Base-by-base conservation (phyloP, 2,113 vertebrate genomes). In the Limnothrissa miodon region DNA sequence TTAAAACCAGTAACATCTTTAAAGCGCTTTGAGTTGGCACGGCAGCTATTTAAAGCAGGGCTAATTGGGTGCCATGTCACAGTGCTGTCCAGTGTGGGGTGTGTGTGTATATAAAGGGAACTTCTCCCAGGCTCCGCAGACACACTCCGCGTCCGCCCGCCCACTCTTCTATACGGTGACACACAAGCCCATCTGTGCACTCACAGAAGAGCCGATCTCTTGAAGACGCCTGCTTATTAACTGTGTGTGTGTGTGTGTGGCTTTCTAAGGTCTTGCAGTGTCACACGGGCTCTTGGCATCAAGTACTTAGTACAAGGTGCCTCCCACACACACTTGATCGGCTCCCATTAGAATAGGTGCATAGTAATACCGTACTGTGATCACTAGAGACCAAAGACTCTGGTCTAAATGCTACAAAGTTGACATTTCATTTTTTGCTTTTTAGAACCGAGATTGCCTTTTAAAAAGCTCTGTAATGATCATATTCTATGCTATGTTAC, bases 191-290 rank as follows among this genome's bases (percentile, higher is more conserved):
- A 33, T 36, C 25, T 70, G 9, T 36, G 13, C 11, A 70, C 56
- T n/a, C 48, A 53, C 48, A 21, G n/a, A n/a, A 53, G 48, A 70
- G 11, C 11, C 36, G 62, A 36, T 81, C 29, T 81, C 11, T 39
- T 33, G 36, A 29, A 9, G 80, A 45, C 66, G 81, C 56, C 29
- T 66, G 19, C 4, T 53, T 19, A 56, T 19, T 23, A 21, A 23
- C 19, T 33, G 2, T 10, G 59, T 66, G 39, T 53, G 70, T 53
- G 62, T 15, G 59, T 42, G 45, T 39, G 45, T 44, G 46, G 53
- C 23, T n/a, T 81, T 56, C 10, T 78, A 78, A 8, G 1, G 39
- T 62, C 36, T 53, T 45, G 70, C 59, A 83, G 81, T 83, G 79
- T 46, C 53, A 85, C 5, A 21, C 45, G 51, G 23, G 29, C 74